Evolutionary conservation across 1,140 invertebrate species (phyloP).

Genomic region (Drosophila willistoni): DNA sequence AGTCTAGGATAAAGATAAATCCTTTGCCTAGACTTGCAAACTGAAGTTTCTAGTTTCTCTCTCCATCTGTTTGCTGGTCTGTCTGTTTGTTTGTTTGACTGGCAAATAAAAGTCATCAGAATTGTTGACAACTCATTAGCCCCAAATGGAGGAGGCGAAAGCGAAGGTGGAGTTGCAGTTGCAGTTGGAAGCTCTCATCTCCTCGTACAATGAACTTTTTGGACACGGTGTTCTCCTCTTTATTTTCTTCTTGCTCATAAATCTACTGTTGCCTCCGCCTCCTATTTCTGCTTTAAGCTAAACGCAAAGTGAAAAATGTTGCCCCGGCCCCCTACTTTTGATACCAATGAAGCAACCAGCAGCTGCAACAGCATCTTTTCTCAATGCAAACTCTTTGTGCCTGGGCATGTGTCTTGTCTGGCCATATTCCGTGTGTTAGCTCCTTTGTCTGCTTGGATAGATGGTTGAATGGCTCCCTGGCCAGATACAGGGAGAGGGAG

Average conservation of each 20-base stretch:
- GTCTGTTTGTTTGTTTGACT: slow-evolving; percentile 40
- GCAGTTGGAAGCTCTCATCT: slow-evolving; percentile 15
- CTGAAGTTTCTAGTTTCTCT: background rate
- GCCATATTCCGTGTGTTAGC: slow-evolving; percentile 25
- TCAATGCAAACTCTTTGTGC: slow-evolving; percentile 58
- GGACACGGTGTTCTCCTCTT: slow-evolving; percentile 40
- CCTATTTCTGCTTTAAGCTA: slow-evolving; percentile 32
- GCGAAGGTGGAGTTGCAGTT: slow-evolving; percentile 7
- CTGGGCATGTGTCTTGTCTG: background rate
- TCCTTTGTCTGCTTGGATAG: slow-evolving; percentile 58
- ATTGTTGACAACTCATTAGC: slow-evolving; percentile 76
- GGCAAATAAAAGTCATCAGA: slow-evolving; percentile 53
- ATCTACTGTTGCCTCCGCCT: slow-evolving; percentile 46
- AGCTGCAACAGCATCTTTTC: slow-evolving; percentile 14
- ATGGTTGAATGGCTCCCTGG: slow-evolving; percentile 18
- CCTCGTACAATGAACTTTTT: slow-evolving; percentile 67
- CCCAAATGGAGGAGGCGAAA: background rate
- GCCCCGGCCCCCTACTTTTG: background rate
- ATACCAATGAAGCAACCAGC: background rate
- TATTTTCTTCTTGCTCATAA: slow-evolving; percentile 65
- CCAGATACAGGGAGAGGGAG: too few relatives aligned
- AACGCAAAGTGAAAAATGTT: slow-evolving; percentile 47
- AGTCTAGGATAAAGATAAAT: slow-evolving; percentile 42
- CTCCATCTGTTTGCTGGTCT: background rate
- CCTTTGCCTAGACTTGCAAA: background rate